These are phyloP conservation scores for Abrostola triplasia DNA, from an alignment of 2,888 invertebrate species.

Conservation along the genomic window DNA sequence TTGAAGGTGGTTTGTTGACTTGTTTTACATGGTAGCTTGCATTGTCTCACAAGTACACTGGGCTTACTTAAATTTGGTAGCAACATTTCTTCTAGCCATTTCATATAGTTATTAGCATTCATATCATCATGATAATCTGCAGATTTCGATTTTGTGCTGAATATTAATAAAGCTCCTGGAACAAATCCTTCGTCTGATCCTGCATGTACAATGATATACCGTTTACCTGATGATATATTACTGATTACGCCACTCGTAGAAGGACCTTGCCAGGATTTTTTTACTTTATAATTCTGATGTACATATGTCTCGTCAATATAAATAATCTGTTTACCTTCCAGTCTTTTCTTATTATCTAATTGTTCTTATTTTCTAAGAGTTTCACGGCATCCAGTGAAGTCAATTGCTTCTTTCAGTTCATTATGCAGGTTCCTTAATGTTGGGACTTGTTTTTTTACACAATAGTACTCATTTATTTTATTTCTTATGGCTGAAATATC, in stretches of 20 bases:
- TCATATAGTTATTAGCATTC: background rate
- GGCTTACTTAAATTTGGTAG: no score
- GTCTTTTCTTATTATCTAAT: background rate
- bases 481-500: conserved; percentile 12
- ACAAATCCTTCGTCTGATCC: conserved; percentile 42
- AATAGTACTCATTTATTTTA: conserved; percentile 45
- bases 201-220: conserved; percentile 44
- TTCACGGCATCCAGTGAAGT: conserved; percentile 30
- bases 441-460: conserved; percentile 41
- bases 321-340: conserved; percentile 20
- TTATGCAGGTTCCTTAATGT: conserved; percentile 29
- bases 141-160: conserved; percentile 39
- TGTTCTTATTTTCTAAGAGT: conserved; percentile 1
- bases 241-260: conserved; percentile 29
- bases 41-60: no score
- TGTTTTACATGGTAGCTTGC: conserved; percentile 4
- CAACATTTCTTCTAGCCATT: no score
- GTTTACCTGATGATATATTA: conserved; percentile 37
- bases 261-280: conserved; percentile 36
- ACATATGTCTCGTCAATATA: conserved; percentile 36
- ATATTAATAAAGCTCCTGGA: conserved; percentile 37
- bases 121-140: conserved; percentile 29
- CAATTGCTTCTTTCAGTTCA: conserved; percentile 31
- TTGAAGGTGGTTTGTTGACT: conserved; percentile 23
- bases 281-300: conserved; percentile 19